Evolutionary conservation across 2,113 vertebrate genomes (phyloP).

Genomic region (Prochilodus magdalenae): DNA sequence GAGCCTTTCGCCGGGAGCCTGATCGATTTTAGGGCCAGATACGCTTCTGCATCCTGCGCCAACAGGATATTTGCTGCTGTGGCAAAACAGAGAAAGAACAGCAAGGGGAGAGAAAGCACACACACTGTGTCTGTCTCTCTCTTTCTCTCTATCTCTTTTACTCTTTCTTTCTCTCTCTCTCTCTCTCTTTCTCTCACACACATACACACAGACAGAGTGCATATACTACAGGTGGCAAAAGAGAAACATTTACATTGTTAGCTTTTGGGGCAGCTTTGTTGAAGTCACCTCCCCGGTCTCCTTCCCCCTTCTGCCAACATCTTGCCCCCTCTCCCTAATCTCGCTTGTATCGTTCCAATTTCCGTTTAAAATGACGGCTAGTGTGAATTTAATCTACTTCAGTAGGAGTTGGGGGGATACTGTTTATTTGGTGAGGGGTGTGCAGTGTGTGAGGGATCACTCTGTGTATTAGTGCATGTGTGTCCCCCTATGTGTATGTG

Average conservation of each 20-base stretch:
- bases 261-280: constrained; percentile 45
- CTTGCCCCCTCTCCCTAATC: constrained; percentile 71
- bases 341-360: constrained; percentile 88
- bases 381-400: constrained; percentile 84
- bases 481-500: constrained; percentile 17
- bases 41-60: constrained; percentile 77
- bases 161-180: no score
- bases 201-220: constrained; percentile 47
- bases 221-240: constrained; percentile 57
- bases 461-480: constrained; percentile 25
- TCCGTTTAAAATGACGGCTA: constrained; percentile 84
- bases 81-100: constrained; percentile 83
- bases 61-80: constrained; percentile 99
- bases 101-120: constrained; percentile 53
- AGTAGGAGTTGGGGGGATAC: constrained; percentile 69
- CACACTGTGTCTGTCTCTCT: constrained; percentile 35
- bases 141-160: no score
- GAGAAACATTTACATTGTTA: constrained; percentile 56
- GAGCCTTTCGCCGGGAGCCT: constrained; percentile 85
- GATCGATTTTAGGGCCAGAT: constrained; percentile 89
- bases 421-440: constrained; percentile 62
- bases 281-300: constrained; percentile 18
- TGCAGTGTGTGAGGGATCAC: constrained; percentile 21
- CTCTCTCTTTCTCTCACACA: constrained; percentile 48
- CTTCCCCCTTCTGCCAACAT: constrained; percentile 24